Conservation (phyloP, 2,888 invertebrate genomes). For the Leptopterna dolabrata region DNA sequence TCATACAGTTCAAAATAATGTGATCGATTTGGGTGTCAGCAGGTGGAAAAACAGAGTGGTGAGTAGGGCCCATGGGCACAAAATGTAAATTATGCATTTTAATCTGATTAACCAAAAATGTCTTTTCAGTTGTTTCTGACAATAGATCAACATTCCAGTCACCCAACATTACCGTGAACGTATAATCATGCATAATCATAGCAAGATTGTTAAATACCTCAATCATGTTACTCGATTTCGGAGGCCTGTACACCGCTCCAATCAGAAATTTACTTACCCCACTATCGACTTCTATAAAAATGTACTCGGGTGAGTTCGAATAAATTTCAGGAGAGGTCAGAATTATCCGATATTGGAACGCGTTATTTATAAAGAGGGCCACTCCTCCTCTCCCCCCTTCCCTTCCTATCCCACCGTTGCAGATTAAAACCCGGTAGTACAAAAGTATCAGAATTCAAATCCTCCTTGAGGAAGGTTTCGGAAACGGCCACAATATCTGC, state of each 20-base stretch:
- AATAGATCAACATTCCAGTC: conserved; percentile 16
- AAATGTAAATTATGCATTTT: conserved; percentile 5
- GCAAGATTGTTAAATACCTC: not conserved
- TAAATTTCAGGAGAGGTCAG: conserved; percentile 1
- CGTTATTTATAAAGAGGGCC: not conserved
- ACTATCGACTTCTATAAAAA: not conserved
- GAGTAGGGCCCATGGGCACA: not conserved
- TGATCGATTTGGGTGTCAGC: not conserved
- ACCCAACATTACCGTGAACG: not conserved
- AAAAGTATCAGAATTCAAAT: not conserved
- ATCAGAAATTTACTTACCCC: not conserved
- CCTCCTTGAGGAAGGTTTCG: conserved; percentile 12
- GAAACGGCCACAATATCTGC: conserved; percentile 5
- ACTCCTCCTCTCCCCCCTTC: conserved; percentile 3
- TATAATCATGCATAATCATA: not conserved
- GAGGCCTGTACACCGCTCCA: not conserved
- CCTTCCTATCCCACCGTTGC: not conserved
- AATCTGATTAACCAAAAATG: conserved; percentile 12
- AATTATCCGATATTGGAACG: not conserved
- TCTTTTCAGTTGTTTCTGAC: conserved; percentile 1
- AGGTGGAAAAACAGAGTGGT: not conserved
- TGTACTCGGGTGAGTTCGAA: conserved; percentile 2
- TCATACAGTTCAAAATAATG: not conserved
- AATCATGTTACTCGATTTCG: not conserved
- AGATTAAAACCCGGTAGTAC: not conserved